Conservation (phyloP, 2,113 vertebrate species). For the Cynocephalus volans region DNA sequence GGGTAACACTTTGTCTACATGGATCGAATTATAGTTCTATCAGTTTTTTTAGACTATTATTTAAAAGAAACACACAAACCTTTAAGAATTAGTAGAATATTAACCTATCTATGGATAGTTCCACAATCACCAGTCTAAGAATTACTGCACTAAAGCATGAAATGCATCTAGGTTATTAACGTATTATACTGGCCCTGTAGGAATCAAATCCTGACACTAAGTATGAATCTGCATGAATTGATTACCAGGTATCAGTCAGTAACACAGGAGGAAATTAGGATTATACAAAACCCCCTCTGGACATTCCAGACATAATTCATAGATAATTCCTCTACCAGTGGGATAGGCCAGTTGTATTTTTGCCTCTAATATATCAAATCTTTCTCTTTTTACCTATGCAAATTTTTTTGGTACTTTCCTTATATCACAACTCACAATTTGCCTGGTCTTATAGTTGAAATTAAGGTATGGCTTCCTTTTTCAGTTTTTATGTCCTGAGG, state of each 20-base stretch:
- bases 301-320: neutral
- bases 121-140: neutral
- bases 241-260: neutral
- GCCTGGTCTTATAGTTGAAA: constrained; percentile 48
- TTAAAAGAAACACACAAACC: constrained; percentile 12
- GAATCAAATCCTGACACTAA: neutral
- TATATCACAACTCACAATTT: neutral
- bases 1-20: neutral
- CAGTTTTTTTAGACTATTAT: neutral
- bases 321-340: neutral
- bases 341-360: neutral
- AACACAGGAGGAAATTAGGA: neutral
- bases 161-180: neutral
- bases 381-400: neutral
- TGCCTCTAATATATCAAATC: constrained; percentile 32
- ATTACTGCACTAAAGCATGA: neutral
- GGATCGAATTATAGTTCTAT: neutral
- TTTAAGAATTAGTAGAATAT: constrained; percentile 28
- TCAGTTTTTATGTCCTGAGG: neutral
- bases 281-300: neutral
- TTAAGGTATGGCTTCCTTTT: neutral
- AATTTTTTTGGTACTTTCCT: neutral
- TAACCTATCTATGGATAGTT: neutral
- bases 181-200: neutral
- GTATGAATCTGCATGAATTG: neutral